Evolutionary conservation across 2,888 invertebrate genomes (phyloP).

Genomic region (Stratiomys singularior): DNA sequence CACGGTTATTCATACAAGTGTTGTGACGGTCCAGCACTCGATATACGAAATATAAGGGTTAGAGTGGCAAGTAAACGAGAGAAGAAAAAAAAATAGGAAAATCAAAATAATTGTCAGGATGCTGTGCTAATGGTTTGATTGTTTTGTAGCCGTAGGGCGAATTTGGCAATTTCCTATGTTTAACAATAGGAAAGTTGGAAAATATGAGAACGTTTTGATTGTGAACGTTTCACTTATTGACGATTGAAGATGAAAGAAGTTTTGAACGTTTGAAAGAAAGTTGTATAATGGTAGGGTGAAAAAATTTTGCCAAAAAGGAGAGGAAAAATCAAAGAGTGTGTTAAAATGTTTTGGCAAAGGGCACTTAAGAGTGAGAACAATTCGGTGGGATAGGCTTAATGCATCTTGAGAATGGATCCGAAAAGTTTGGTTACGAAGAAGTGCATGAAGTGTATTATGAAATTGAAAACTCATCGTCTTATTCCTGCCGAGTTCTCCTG

Average conservation of each 20-base stretch:
- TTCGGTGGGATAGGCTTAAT: too few relatives aligned
- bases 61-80: background rate
- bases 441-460: too few relatives aligned
- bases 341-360: too few relatives aligned
- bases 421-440: too few relatives aligned
- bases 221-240: too few relatives aligned
- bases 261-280: background rate
- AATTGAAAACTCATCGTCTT: too few relatives aligned
- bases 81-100: background rate
- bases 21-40: background rate
- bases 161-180: constrained; percentile 11
- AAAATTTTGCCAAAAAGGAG: background rate
- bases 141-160: constrained; percentile 5
- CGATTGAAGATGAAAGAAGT: background rate
- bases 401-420: too few relatives aligned
- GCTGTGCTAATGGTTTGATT: constrained; percentile 40
- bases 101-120: too few relatives aligned
- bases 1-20: background rate
- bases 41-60: background rate
- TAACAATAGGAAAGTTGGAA: background rate
- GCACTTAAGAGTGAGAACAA: too few relatives aligned
- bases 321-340: too few relatives aligned
- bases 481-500: too few relatives aligned
- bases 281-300: background rate
- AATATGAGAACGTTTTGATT: too few relatives aligned